Base-by-base conservation (phyloP, 2,113 vertebrate genomes). In the Spheniscus mendiculus region DNA sequence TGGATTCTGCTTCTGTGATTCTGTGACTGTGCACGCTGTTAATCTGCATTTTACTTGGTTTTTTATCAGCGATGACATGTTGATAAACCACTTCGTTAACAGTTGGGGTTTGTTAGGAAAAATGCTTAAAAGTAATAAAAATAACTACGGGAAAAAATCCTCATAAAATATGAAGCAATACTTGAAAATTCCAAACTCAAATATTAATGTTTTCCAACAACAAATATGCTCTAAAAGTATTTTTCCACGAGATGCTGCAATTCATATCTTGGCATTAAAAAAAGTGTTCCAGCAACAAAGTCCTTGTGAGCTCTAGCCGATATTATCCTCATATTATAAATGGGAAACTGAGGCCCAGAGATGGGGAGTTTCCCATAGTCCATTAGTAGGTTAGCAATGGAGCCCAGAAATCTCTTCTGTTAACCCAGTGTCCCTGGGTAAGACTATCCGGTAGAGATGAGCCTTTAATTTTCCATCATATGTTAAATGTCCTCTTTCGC, bases 171-270 rank as follows among this genome's bases (percentile, higher is more conserved):
- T 69, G 80, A 83, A 91, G 49, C 49, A 91, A 90, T 69, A 91
- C 80, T 67, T 83, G 62, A 93, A 42, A 72, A 91, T 61, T 87
- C 76, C 47, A 16, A 56, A 10, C 71, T 77, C 21, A 5, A 77
- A 94, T 89, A 83, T 86, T 58, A 56, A 76, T 15, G 44, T 80
- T 94, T 92, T 89, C 83, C 91, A 89, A 72, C 47, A 88, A 67
- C 83, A 89, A 89, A 83, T 59, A 47, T 34, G n/a, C 66, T 89
- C 36, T 1, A 29, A 19, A 93, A 87, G 58, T 47, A 44, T 61
- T 92, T 96, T 95, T 83, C 91, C 96, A 65, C 3, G 19, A 52
- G 58, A 91, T 91, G 83, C 93, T 77, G 91, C 93, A 93, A 92
- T 80, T 65, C 3, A 0, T 59, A 40, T 80, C 89, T 87, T 87